Conservation (phyloP, 2,888 invertebrate genomes). For the Clistopyga incitator region DNA sequence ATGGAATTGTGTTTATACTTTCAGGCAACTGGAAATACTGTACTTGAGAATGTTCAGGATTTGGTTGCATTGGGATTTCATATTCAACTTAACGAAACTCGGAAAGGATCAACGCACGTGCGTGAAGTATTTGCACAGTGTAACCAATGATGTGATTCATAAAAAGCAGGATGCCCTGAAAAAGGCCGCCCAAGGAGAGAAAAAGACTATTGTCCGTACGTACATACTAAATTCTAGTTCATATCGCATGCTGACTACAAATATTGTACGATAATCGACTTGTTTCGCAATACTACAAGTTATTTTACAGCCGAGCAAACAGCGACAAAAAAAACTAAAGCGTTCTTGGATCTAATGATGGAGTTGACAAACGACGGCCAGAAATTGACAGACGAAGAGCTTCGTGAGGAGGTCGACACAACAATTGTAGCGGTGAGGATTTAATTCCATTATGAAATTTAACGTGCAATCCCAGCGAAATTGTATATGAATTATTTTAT, state of each 20-base stretch:
- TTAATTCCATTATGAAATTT: background rate
- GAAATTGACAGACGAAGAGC: slow-evolving; percentile 85
- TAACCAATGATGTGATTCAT: slow-evolving; percentile 85
- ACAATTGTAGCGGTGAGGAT: slow-evolving; percentile 86
- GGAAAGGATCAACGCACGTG: slow-evolving; percentile 86
- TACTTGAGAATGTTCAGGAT: slow-evolving; percentile 85
- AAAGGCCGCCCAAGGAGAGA: slow-evolving; percentile 55
- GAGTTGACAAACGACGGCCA: slow-evolving; percentile 85
- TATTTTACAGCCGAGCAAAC: slow-evolving; percentile 49
- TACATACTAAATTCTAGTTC: background rate
- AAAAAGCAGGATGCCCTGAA: slow-evolving; percentile 82
- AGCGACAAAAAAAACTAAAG: slow-evolving; percentile 78
- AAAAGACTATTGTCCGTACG: slow-evolving; percentile 44
- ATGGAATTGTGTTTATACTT: slow-evolving; percentile 54
- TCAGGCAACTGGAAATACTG: slow-evolving; percentile 84
- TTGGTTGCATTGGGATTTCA: slow-evolving; percentile 87
- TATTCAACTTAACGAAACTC: slow-evolving; percentile 86
- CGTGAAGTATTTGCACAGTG: slow-evolving; percentile 87
- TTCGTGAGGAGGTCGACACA: slow-evolving; percentile 87
- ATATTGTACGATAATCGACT: background rate
- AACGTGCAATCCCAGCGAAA: slow-evolving; percentile 70
- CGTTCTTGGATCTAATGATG: slow-evolving; percentile 85
- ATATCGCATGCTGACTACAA: background rate
- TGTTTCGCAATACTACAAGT: background rate
- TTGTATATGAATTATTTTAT: slow-evolving; percentile 75